Evolutionary conservation across 2,888 invertebrate genomes (phyloP).

Genomic region (Pterostichus madidus): DNA sequence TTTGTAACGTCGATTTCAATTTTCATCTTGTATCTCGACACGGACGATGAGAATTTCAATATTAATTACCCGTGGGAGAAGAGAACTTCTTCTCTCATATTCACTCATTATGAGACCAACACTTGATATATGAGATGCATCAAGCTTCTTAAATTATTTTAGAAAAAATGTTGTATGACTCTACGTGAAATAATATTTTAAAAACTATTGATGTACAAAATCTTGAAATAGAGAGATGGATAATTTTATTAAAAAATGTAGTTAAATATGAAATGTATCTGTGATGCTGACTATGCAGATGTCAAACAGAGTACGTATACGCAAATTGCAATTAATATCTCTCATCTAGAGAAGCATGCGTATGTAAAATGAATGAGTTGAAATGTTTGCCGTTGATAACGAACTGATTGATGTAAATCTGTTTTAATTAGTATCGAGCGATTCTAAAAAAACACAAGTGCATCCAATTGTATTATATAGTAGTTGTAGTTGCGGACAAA

Average conservation of each 20-base stretch:
- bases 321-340: conserved; percentile 16
- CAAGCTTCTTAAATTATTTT: no score
- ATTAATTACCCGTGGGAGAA: conserved; percentile 53
- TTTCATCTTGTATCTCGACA: conserved; percentile 15
- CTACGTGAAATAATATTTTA: no score
- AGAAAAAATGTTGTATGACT: no score
- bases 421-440: conserved; percentile 36
- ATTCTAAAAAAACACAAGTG: conserved; percentile 35
- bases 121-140: background rate
- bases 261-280: background rate
- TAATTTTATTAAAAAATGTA: no score
- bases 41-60: conserved; percentile 50
- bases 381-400: conserved; percentile 23
- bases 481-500: background rate
- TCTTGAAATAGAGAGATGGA: no score
- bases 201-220: no score
- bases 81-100: conserved; percentile 30
- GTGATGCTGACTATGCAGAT: background rate
- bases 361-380: conserved; percentile 1
- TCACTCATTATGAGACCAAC: conserved; percentile 31
- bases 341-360: background rate
- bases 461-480: conserved; percentile 3
- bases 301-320: background rate
- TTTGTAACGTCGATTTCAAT: conserved; percentile 51
- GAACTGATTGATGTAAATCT: conserved; percentile 44